Percentiles rank a stretch among this genome's conserved stretches.
Evolutionary conservation across 2,797 vertebrate genomes (phyloP).

Genomic region (Anabacerthia variegaticeps): DNA sequence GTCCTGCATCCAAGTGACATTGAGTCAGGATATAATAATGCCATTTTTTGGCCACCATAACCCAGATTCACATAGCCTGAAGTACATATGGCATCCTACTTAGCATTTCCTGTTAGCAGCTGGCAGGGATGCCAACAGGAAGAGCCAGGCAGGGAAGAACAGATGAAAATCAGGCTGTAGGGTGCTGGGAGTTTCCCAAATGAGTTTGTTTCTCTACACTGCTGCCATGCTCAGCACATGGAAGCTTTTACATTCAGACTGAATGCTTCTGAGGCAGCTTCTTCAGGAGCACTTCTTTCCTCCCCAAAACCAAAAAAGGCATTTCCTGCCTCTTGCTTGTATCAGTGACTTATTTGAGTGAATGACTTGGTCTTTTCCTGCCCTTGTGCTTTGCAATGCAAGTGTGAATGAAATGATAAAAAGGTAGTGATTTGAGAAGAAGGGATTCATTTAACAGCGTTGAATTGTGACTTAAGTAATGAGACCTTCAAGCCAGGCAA

Average conservation of each 20-base stretch:
- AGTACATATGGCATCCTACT: neutral
- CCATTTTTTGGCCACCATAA: neutral
- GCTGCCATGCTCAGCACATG: neutral
- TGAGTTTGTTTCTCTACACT: neutral
- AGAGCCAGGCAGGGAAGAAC: neutral
- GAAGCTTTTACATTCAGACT: neutral
- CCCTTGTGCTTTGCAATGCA: conserved; percentile 18
- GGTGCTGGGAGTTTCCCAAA: neutral
- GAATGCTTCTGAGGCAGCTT: neutral
- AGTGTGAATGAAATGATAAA: conserved; percentile 12
- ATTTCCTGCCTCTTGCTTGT: conserved; percentile 16
- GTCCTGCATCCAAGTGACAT: neutral
- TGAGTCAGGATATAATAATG: neutral
- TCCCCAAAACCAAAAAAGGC: neutral
- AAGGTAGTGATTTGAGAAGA: conserved; percentile 18
- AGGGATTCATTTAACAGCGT: conserved; percentile 11
- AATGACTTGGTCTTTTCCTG: neutral
- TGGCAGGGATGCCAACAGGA: neutral
- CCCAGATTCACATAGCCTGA: neutral
- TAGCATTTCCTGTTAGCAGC: neutral
- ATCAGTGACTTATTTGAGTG: neutral
- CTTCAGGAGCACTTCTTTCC: neutral
- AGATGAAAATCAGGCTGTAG: neutral
- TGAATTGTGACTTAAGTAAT: conserved; percentile 1
- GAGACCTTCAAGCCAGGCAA: neutral